phyloP scores from a whole-genome alignment of 2,888 invertebrate species.

The Dorcus parallelipipedus region DNA sequence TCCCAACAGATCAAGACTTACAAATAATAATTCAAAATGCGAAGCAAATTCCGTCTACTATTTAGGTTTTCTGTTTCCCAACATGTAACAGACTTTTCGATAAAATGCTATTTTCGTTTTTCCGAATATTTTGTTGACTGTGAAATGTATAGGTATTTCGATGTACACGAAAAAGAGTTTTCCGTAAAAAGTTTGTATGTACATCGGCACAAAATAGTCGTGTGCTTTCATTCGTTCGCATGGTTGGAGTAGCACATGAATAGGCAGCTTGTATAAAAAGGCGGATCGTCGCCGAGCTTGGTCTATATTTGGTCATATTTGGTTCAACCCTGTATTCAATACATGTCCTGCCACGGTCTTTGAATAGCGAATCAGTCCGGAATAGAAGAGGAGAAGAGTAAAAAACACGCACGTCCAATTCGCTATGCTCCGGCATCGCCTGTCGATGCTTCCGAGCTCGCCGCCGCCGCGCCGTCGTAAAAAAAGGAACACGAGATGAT shows the following conservation, averaged over 20 bases:
- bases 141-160: background rate
- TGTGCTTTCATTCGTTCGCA: background rate
- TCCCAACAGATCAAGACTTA: too few species aligned
- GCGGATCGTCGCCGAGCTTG: constrained; percentile 29
- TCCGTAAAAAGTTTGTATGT: background rate
- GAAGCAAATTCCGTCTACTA: too few species aligned
- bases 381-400: constrained; percentile 26
- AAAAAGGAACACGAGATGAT: constrained; percentile 16
- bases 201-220: background rate
- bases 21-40: too few species aligned
- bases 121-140: too few species aligned
- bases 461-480: background rate
- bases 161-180: background rate
- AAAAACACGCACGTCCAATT: constrained; percentile 31
- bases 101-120: too few species aligned
- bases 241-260: constrained; percentile 26
- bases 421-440: constrained; percentile 17
- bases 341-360: constrained; percentile 36
- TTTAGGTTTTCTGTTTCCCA: too few species aligned
- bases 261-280: constrained; percentile 34
- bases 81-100: too few species aligned
- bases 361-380: constrained; percentile 37
- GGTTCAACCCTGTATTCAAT: constrained; percentile 34
- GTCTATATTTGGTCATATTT: constrained; percentile 38
- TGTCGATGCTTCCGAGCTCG: constrained; percentile 13